Base-by-base conservation (phyloP, 2,113 vertebrate species). In the Barbus barbus region DNA sequence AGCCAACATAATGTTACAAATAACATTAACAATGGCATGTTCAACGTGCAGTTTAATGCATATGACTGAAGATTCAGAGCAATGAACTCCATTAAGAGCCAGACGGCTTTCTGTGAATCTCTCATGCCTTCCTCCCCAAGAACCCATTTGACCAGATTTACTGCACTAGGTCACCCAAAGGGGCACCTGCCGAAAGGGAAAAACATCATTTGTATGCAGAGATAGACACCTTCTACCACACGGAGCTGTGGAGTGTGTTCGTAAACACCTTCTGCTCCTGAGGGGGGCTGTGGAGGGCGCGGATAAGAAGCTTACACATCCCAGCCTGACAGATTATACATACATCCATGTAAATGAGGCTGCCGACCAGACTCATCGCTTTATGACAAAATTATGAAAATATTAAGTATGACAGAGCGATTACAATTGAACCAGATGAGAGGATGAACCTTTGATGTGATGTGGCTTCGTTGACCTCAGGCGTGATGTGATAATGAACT, bases 201-300 rank as follows among this genome's bases (percentile, higher is more conserved):
- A 69, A 81, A 69, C 60, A 80, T 81, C 28, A 84, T 87, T 85
- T 85, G 84, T 83, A 87, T 87, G 75, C 81, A 18, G 41, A 31
- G 63, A 83, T 31, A 79, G 75, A 78, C 44, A 81, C 60, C 65
- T 60, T 76, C 63, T n/a, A 76, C 41, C 41, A 51, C n/a, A 48
- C 7, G 6, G 48, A 85, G 31, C n/a, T 69, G 26, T 61, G 48
- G 82, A 73, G 79, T 60, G 33, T 84, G 77, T 78, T 80, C 76
- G 56, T 82, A 86, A 74, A 74, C 81, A 83, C 60, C 83, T 86
- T 46, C 24, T 58, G 78, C 73, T 38, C 48, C 67, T 73, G 44
- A 69, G 74, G 85, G 84, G 83, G 78, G 78, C 48, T 63, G 78
- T 44, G 53, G 82, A 82, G 81, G 80, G 60, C 36, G 26, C 13